Base-by-base conservation (phyloP, 2,113 vertebrate species). In the Ariopsis seemanni region DNA sequence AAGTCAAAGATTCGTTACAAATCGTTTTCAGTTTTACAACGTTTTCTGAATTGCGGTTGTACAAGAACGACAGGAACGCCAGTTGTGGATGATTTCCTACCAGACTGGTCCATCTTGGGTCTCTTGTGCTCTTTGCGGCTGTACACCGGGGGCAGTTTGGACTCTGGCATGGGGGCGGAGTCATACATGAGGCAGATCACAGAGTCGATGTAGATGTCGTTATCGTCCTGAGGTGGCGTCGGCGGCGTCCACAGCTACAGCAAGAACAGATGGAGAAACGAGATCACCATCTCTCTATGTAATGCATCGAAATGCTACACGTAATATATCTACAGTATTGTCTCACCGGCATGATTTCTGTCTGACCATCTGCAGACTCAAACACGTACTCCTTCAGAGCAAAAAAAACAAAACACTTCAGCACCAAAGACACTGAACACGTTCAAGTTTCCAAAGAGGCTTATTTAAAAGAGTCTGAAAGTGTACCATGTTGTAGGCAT, bases 101-200 rank as follows among this genome's bases (percentile, higher is more conserved):
- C 96, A 84, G 96, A 95, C 0, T 96, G 95, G 88, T 98, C 97
- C 91, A 97, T 96, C 93, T 97, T 97, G 87, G 97, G 96, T 60
- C 97, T 94, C 87, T 97, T 98, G 58, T 97, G 96, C 83, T 98
- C 97, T 91, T 97, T 98, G 87, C 97, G 95, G 69, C 97, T 91
- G 3, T 97, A 98, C 58, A 98, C 93, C 0, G 97, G 97, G 20
- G 97, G 97, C 77, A 98, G 90, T 81, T 97, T 97, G 57, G 97
- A 96, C 90, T 98, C 97, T 1, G 96, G 96, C 92, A 98, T 97
- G 7, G 96, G 96, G 0, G 94, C 94, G 62, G 94, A 94, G 92
- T 98, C 97, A 82, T 98, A 98, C 97, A 97, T 97, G 87, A 98
- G 93, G 92, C 97, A 97, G 95, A 98, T 97, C 52, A 97, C 97